phyloP scores from a whole-genome alignment of 2,797 vertebrate species.

The Chaenodraco wilsoni region DNA sequence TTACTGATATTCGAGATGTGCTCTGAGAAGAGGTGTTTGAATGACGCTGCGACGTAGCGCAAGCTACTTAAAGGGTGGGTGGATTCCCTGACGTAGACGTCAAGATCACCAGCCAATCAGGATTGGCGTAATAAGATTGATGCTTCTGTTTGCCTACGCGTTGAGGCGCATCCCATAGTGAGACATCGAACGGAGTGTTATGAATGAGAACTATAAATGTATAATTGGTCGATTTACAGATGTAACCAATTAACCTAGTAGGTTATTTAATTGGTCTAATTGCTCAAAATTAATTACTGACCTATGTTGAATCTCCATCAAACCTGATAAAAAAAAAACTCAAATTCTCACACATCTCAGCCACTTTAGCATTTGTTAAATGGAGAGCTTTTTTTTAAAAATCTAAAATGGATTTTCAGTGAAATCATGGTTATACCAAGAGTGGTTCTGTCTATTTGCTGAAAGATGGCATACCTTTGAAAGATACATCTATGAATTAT shows the following conservation, averaged over 20 bases:
- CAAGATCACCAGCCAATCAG: too few species aligned
- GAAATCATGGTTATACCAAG: slow-evolving; percentile 1
- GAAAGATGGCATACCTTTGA: not conserved
- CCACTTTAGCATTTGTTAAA: not conserved
- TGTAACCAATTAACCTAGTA: not conserved
- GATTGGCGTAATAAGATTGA: too few species aligned
- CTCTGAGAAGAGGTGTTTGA: too few species aligned
- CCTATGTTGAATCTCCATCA: not conserved
- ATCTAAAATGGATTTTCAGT: not conserved
- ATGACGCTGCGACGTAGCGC: too few species aligned
- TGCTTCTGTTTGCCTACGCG: too few species aligned
- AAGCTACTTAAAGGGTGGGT: too few species aligned
- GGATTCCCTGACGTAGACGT: too few species aligned
- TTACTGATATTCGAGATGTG: too few species aligned
- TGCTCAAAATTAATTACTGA: not conserved
- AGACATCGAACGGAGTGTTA: too few species aligned
- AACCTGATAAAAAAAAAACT: slow-evolving; percentile 1
- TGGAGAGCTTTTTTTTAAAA: not conserved
- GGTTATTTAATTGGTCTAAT: not conserved
- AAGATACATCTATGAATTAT: not conserved
- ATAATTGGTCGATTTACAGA: not conserved
- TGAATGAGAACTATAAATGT: not conserved
- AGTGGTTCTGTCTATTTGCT: slow-evolving; percentile 5
- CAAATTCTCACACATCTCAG: not conserved
- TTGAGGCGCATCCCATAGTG: too few species aligned